These are phyloP conservation scores for Spheniscus mendiculus DNA, from an alignment of 2,113 vertebrate genomes.

Conservation along the genomic window DNA sequence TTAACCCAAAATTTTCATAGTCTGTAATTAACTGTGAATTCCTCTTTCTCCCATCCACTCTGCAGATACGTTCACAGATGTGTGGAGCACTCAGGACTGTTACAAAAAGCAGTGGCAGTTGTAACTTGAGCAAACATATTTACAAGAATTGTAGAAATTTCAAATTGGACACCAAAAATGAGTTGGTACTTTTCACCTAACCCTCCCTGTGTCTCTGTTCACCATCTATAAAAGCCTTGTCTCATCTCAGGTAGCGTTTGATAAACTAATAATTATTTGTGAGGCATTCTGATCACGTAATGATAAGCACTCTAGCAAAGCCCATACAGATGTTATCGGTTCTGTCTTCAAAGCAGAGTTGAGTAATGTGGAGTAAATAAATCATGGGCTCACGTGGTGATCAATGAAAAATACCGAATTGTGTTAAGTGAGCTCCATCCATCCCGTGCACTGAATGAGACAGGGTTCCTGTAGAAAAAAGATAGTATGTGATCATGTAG, in stretches of 20 bases:
- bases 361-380: neutral
- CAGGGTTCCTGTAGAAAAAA: neutral
- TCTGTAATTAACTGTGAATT: neutral
- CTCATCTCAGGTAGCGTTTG: neutral
- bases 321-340: neutral
- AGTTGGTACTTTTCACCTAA: neutral
- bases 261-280: neutral
- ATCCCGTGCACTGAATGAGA: neutral
- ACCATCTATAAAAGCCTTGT: neutral
- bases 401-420: slow-evolving; percentile 1
- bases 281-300: neutral
- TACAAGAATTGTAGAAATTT: neutral
- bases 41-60: neutral
- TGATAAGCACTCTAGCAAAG: neutral
- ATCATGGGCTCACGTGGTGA: neutral
- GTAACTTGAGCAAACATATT: neutral
- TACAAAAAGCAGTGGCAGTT: neutral
- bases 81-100: neutral
- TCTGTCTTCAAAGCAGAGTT: slow-evolving; percentile 2
- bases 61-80: neutral
- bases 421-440: neutral
- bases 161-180: neutral
- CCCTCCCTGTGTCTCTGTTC: neutral
- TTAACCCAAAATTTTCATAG: neutral
- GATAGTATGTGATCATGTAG: neutral